Conservation (phyloP, 2,888 invertebrate genomes). For the Drosophila lutescens region DNA sequence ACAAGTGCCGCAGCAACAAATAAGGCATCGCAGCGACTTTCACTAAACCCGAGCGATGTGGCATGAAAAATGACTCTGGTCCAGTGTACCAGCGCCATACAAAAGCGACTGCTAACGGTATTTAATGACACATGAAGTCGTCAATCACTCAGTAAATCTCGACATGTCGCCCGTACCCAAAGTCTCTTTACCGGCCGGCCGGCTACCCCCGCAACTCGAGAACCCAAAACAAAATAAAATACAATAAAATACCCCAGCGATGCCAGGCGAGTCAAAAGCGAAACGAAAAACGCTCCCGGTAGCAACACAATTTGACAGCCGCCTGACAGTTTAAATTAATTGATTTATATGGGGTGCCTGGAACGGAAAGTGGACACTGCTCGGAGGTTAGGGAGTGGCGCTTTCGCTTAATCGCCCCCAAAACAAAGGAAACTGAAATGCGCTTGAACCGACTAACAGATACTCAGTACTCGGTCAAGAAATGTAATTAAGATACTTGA, state of each 20-base stretch:
- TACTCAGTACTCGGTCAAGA: neutral
- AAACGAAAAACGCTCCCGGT: conserved; percentile 71
- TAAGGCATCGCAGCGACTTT: conserved; percentile 52
- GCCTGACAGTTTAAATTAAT: conserved; percentile 82
- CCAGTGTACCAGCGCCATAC: conserved; percentile 28
- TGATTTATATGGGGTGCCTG: conserved; percentile 72
- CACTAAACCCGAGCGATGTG: conserved; percentile 53
- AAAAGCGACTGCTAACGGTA: conserved; percentile 71
- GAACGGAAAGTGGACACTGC: conserved; percentile 51
- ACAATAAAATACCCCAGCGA: conserved; percentile 25
- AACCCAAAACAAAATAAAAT: conserved; percentile 21
- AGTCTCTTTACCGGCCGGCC: conserved; percentile 13
- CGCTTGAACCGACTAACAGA: neutral
- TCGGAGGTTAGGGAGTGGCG: conserved; percentile 44
- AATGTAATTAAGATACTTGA: too few relatives aligned
- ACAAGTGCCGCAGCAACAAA: conserved; percentile 16
- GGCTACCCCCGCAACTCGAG: conserved; percentile 26
- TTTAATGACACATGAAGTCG: conserved; percentile 82
- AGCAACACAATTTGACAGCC: conserved; percentile 82
- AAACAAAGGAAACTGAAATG: conserved; percentile 13
- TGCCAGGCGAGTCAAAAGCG: conserved; percentile 37
- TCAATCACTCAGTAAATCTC: conserved; percentile 79
- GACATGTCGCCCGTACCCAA: conserved; percentile 63
- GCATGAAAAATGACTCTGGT: conserved; percentile 67
- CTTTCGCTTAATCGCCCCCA: conserved; percentile 32